A percentile compares a stretch with the other conserved stretches of the same genome.
These are phyloP conservation scores for Mus spicilegus DNA, from an alignment of 2,113 vertebrate genomes.

Conservation along the genomic window DNA sequence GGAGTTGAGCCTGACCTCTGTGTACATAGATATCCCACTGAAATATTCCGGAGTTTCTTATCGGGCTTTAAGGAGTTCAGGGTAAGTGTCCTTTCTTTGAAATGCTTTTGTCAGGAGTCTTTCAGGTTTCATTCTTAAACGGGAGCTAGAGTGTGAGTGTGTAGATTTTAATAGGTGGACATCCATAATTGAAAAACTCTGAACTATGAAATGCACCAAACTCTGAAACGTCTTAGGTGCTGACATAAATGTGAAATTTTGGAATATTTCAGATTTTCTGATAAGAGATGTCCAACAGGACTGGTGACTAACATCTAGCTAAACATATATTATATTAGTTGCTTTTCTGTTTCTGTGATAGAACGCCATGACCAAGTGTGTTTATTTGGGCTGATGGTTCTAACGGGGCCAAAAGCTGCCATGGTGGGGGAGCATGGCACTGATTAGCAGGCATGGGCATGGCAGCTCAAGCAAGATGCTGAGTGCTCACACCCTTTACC, in stretches of 20 bases:
- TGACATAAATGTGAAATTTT: neutral
- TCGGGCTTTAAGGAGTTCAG: neutral
- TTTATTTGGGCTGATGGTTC: neutral
- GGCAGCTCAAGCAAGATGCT: neutral
- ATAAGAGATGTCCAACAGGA: neutral
- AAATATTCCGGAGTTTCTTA: neutral
- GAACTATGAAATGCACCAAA: neutral
- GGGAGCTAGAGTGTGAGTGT: neutral
- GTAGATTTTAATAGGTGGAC: neutral
- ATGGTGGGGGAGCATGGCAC: too few species aligned
- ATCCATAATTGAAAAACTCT: neutral
- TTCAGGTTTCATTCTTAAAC: neutral
- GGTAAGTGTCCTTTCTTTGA: neutral
- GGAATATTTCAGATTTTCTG: neutral
- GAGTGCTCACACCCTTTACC: neutral
- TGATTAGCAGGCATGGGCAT: neutral
- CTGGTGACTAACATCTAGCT: neutral
- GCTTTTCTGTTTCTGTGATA: neutral
- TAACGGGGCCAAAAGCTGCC: neutral
- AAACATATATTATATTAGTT: neutral
- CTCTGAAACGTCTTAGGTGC: neutral
- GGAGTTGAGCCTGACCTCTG: neutral
- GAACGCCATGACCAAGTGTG: neutral
- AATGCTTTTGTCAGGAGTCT: neutral
- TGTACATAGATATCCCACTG: neutral